These are phyloP conservation scores for Brachystomella parvula DNA, from an alignment of 1,140 invertebrate species.

Conservation along the genomic window DNA sequence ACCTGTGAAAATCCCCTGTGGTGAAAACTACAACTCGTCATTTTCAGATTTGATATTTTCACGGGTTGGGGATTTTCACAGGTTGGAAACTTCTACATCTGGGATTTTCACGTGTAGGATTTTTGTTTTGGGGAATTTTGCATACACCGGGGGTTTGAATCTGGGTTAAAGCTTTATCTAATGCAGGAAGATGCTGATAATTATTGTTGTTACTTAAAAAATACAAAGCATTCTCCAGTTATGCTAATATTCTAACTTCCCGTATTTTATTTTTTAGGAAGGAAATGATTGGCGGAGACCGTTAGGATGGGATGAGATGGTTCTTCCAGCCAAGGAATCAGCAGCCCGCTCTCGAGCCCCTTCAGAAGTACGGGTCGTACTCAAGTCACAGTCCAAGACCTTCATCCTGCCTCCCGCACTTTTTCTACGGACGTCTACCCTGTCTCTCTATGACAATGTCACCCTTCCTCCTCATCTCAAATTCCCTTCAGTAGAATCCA, in stretches of 20 bases:
- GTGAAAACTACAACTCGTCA: too few relatives aligned
- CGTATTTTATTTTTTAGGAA: constrained; percentile 19
- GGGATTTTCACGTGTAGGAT: too few relatives aligned
- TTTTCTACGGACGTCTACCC: constrained; percentile 11
- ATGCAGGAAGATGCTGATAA: too few relatives aligned
- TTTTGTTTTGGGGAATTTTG: constrained; percentile 23
- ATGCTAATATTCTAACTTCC: constrained; percentile 19
- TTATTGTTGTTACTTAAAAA: constrained; percentile 1
- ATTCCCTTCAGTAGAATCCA: background rate
- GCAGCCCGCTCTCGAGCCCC: constrained; percentile 9
- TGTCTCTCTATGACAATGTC: constrained; percentile 29
- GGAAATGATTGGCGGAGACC: constrained; percentile 25
- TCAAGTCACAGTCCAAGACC: background rate
- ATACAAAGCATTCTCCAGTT: background rate
- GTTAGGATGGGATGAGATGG: constrained; percentile 21
- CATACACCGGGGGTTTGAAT: background rate
- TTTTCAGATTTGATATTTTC: too few relatives aligned
- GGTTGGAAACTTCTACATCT: too few relatives aligned
- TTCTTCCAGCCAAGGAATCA: constrained; percentile 17
- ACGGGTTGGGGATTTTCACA: too few relatives aligned
- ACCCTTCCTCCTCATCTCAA: background rate
- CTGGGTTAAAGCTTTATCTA: too few relatives aligned
- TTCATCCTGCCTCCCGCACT: background rate
- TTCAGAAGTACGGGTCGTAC: constrained; percentile 3
- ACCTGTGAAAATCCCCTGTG: too few relatives aligned